Base-by-base conservation (phyloP, 2,797 vertebrate genomes). In the Cuniculus paca region DNA sequence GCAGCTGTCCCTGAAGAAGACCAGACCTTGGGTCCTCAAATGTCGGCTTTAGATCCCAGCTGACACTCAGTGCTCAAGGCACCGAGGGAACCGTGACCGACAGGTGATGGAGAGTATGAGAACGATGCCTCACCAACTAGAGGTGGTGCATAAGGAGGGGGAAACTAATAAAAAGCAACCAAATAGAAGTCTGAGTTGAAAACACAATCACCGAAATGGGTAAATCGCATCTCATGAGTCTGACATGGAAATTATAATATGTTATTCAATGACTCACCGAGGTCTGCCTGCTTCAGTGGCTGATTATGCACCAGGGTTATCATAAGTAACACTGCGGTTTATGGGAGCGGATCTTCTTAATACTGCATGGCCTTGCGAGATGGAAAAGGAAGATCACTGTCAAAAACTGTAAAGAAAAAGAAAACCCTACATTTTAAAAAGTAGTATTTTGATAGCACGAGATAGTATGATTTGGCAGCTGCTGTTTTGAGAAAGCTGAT, bases 251-350 rank as follows among this genome's bases (percentile, higher is more conserved):
- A n/a, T 13, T 34, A 28, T 31, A 36, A 7, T 34, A 2, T 1
- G 24, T 20, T 65, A 14, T 34, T 94, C 74, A 36, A 0, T 60
- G 36, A 24, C 39, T 63, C 60, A 5, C n/a, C 22, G 1, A 68
- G 31, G 24, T 63, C 0, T 0, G 6, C 58, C 60, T n/a, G 13
- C 60, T 58, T 50, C 14, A 6, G 34, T 5, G 19, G 58, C 36
- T 52, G 65, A 34, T 42, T n/a, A 17, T 10, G 1, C 6, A 6
- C 54, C 3, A 11, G 10, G 3, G 5, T 16, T 7, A 5, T 6
- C 63, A 20, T 36, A 50, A 42, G 54, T 22, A 42, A 19, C 78
- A 22, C 6, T 20, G 36, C 26, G 20, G 28, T n/a, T 34, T 22
- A 50, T 5, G 34, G 42, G 11, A 11, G 9, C 54, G 13, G 74